Percentiles rank a stretch among this genome's conserved stretches.
Conservation (phyloP, 1,140 invertebrate species). For the Drosophila pectinifera region DNA sequence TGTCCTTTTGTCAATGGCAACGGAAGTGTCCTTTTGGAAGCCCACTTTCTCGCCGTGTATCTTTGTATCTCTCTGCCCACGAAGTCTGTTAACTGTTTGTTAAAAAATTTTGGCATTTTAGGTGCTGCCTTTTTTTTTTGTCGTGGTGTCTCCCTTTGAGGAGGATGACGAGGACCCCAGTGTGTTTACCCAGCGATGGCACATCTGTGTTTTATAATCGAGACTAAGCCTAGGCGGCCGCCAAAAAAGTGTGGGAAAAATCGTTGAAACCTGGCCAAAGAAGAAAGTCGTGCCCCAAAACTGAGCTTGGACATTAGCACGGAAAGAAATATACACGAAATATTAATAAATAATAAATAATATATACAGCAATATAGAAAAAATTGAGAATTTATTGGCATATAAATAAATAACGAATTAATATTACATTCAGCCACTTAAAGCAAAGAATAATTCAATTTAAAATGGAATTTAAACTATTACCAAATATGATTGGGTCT, state of each 20-base stretch:
- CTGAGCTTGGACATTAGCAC: slow-evolving; percentile 14
- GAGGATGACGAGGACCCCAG: slow-evolving; percentile 42
- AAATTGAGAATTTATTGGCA: too few species aligned
- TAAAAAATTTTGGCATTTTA: slow-evolving; percentile 53
- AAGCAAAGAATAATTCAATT: too few species aligned
- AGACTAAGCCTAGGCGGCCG: slow-evolving; percentile 35
- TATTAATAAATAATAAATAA: too few species aligned
- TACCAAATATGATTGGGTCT: too few species aligned
- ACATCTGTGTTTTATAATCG: slow-evolving; percentile 81
- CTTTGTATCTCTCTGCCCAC: slow-evolving; percentile 22
- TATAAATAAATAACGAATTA: too few species aligned
- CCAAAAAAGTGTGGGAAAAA: slow-evolving; percentile 41
- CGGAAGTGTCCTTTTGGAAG: slow-evolving; percentile 17
- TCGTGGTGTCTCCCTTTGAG: slow-evolving; percentile 18
- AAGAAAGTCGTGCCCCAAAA: slow-evolving; percentile 9
- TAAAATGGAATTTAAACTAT: too few species aligned
- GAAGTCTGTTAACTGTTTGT: slow-evolving; percentile 62
- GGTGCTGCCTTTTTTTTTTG: slow-evolving; percentile 13
- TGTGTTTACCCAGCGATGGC: slow-evolving; percentile 61
- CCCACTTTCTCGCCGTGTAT: slow-evolving; percentile 23
- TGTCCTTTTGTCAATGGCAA: slow-evolving; percentile 63
- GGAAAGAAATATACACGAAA: neutral
- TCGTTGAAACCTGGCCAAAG: slow-evolving; percentile 33
- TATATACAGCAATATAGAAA: too few species aligned
- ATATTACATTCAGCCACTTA: too few species aligned